phyloP scores from a whole-genome alignment of 1,140 invertebrate genomes.

The Mercenaria mercenaria region DNA sequence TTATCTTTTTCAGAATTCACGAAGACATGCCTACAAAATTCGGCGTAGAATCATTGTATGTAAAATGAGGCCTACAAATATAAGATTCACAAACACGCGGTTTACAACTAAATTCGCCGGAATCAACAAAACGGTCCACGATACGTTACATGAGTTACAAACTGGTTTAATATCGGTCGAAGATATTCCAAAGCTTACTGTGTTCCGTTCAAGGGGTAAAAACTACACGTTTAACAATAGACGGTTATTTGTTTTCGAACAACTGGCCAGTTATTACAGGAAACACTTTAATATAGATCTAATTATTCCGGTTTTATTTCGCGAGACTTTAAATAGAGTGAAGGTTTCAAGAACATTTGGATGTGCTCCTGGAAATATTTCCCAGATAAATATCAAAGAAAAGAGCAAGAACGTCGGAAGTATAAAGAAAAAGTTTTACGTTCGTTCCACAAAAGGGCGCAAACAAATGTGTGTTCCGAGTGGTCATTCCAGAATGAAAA shows the following conservation, averaged over 20 bases:
- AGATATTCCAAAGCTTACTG: background rate
- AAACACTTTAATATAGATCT: background rate
- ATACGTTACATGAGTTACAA: background rate
- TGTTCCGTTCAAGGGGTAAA: background rate
- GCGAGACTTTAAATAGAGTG: background rate
- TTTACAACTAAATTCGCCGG: background rate
- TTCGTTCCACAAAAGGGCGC: background rate
- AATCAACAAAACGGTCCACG: background rate
- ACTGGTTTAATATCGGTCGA: background rate
- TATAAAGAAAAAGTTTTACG: background rate
- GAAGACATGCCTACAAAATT: background rate
- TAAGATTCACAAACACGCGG: background rate
- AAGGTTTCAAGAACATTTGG: background rate
- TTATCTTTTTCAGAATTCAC: background rate
- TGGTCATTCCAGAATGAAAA: background rate
- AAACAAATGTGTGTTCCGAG: background rate
- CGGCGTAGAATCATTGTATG: background rate
- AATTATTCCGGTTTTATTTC: background rate
- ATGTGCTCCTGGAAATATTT: background rate
- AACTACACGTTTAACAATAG: background rate
- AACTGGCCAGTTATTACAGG: background rate
- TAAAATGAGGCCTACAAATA: background rate
- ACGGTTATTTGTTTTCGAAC: background rate
- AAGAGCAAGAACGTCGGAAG: background rate
- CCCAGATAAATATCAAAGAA: background rate